A percentile compares a stretch with the other conserved stretches of the same genome.
Evolutionary conservation across 2,113 vertebrate genomes (phyloP).

Genomic region (Rhinolophus ferrumequinum): DNA sequence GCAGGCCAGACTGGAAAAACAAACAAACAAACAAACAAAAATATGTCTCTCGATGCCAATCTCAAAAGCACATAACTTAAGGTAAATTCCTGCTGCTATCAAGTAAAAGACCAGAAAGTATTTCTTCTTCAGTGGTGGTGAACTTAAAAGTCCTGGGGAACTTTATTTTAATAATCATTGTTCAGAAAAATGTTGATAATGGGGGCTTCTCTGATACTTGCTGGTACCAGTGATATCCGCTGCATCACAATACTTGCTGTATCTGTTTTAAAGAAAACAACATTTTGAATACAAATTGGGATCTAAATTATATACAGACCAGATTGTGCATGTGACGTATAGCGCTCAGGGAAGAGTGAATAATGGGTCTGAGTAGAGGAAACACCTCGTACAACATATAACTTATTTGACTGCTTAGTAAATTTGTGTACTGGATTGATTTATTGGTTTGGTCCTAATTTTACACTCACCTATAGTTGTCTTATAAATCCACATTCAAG

Average conservation of each 20-base stretch:
- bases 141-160: not conserved
- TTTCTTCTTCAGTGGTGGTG: not conserved
- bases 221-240: not conserved
- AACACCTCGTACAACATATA: not conserved
- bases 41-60: not conserved
- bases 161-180: not conserved
- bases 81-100: not conserved
- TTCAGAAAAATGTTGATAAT: not conserved
- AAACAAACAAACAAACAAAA: too few species aligned
- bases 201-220: not conserved
- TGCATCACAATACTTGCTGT: not conserved
- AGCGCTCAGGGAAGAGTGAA: not conserved
- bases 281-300: not conserved
- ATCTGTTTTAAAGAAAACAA: not conserved
- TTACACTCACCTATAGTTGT: not conserved
- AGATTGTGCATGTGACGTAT: not conserved
- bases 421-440: not conserved
- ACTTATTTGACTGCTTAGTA: not conserved
- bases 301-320: not conserved
- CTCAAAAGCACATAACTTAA: not conserved
- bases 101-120: not conserved
- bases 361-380: not conserved
- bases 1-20: not conserved
- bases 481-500: not conserved
- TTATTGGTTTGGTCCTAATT: not conserved